Percentiles rank a stretch among this genome's conserved stretches.
Conservation (phyloP, 1,140 invertebrate genomes). For the Drosophila cardini region DNA sequence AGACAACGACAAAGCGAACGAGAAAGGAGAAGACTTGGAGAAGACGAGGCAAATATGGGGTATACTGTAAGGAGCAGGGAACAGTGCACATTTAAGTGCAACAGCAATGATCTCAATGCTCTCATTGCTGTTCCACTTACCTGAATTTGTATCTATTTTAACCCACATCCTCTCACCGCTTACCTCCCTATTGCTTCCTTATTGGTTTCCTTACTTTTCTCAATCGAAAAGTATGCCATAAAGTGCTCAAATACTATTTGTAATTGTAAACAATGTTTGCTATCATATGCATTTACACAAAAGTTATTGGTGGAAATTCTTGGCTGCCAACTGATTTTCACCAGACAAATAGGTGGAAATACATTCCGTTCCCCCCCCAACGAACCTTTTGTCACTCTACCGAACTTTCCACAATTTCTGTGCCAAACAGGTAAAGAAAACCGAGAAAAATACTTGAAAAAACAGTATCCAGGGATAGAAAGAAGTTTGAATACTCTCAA, state of each 20-base stretch:
- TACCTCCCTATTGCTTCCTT: not conserved
- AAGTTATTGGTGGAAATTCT: not conserved
- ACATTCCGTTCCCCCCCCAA: not conserved
- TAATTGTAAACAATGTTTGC: slow-evolving; percentile 46
- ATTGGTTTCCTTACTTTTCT: not conserved
- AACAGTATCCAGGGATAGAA: too few species aligned
- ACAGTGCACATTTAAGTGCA: slow-evolving; percentile 6
- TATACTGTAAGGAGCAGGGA: too few species aligned
- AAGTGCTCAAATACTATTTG: slow-evolving; percentile 65
- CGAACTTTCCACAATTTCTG: not conserved
- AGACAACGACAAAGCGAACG: not conserved
- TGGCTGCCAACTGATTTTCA: slow-evolving; percentile 15
- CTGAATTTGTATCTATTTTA: not conserved
- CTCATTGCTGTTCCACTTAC: not conserved
- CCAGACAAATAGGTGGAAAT: slow-evolving; percentile 57
- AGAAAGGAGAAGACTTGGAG: not conserved
- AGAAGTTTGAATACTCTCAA: too few species aligned
- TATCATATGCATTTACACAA: not conserved
- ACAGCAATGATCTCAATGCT: not conserved
- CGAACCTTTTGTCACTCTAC: not conserved
- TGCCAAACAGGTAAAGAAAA: not conserved
- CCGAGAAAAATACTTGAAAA: not conserved
- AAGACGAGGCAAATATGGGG: not conserved
- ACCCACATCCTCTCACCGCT: not conserved
- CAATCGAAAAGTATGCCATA: slow-evolving; percentile 10